A percentile compares a stretch with the other conserved stretches of the same genome.
These are phyloP conservation scores for Thomomys bottae DNA, from an alignment of 2,113 vertebrate genomes.

Conservation along the genomic window DNA sequence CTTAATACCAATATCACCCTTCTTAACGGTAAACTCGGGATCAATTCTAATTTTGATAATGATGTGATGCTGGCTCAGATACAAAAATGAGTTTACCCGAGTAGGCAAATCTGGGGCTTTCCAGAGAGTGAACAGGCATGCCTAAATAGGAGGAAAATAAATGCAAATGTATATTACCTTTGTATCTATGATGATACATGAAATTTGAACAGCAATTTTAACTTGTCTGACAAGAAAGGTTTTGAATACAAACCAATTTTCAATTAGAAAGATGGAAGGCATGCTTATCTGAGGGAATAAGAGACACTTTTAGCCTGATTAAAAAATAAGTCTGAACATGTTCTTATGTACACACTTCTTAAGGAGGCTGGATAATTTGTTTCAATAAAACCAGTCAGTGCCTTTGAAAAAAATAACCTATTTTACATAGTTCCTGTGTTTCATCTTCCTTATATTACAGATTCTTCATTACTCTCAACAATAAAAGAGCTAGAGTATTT, in stretches of 20 bases:
- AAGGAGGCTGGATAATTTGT: slow-evolving; percentile 33
- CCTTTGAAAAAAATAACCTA: not conserved
- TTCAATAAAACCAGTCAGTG: slow-evolving; percentile 53
- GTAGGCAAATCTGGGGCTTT: slow-evolving; percentile 37
- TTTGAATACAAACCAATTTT: slow-evolving; percentile 61
- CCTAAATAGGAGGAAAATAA: slow-evolving; percentile 31
- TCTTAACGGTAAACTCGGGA: slow-evolving; percentile 58
- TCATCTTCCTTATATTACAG: slow-evolving; percentile 36
- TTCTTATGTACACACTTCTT: slow-evolving; percentile 10
- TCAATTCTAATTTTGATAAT: slow-evolving; percentile 75
- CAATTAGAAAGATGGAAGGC: slow-evolving; percentile 47
- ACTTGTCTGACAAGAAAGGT: slow-evolving; percentile 47
- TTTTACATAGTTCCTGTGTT: slow-evolving; percentile 16
- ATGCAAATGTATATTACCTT: slow-evolving; percentile 38
- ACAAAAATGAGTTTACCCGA: slow-evolving; percentile 58
- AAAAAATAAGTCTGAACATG: slow-evolving; percentile 48
- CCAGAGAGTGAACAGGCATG: slow-evolving; percentile 24
- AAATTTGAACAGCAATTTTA: slow-evolving; percentile 60
- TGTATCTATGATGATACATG: slow-evolving; percentile 36
- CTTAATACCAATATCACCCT: slow-evolving; percentile 14
- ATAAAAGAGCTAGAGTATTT: not conserved
- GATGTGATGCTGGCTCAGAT: slow-evolving; percentile 61
- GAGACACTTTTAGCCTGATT: slow-evolving; percentile 44
- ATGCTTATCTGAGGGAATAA: slow-evolving; percentile 37
- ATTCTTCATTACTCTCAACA: slow-evolving; percentile 7